Conservation (phyloP, 2,113 vertebrate species). For the Scortum barcoo region DNA sequence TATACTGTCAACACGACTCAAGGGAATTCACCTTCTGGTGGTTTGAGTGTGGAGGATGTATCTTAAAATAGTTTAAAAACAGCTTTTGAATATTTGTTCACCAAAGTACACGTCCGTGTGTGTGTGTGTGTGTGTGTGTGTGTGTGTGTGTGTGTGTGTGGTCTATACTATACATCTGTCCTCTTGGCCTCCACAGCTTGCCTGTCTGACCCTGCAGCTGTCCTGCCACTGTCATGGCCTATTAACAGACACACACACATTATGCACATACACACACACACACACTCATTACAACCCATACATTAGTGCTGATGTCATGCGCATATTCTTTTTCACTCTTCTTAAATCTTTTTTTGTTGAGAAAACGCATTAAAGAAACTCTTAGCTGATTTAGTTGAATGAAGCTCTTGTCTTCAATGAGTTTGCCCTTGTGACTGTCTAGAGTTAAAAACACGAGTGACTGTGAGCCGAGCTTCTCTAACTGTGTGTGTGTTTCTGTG, state of each 20-base stretch:
- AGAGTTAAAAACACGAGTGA: background rate
- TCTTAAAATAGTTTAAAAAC: background rate
- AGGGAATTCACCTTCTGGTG: constrained; percentile 8
- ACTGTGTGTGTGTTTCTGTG: background rate
- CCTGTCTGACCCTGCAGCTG: constrained; percentile 59
- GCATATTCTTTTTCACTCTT: background rate
- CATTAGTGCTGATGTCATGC: constrained; percentile 18
- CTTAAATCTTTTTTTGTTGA: background rate
- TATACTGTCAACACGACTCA: background rate
- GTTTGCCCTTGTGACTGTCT: background rate
- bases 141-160: constrained; percentile 44
- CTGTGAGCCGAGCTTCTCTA: constrained; percentile 9
- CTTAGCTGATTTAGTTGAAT: constrained; percentile 4
- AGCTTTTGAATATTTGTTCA: constrained; percentile 1
- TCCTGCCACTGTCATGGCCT: constrained; percentile 22
- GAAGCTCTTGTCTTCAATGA: background rate
- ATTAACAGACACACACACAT: constrained; percentile 9
- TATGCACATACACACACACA: background rate
- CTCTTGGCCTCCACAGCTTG: constrained; percentile 38
- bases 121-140: constrained; percentile 29
- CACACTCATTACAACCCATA: constrained; percentile 1
- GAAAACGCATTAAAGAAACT: background rate
- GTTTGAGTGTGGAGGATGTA: background rate
- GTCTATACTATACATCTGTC: constrained; percentile 57
- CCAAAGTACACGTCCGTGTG: background rate